A percentile compares a stretch with the other conserved stretches of the same genome.
Conservation (phyloP, 2,113 vertebrate species). For the Rattus norvegicus region DNA sequence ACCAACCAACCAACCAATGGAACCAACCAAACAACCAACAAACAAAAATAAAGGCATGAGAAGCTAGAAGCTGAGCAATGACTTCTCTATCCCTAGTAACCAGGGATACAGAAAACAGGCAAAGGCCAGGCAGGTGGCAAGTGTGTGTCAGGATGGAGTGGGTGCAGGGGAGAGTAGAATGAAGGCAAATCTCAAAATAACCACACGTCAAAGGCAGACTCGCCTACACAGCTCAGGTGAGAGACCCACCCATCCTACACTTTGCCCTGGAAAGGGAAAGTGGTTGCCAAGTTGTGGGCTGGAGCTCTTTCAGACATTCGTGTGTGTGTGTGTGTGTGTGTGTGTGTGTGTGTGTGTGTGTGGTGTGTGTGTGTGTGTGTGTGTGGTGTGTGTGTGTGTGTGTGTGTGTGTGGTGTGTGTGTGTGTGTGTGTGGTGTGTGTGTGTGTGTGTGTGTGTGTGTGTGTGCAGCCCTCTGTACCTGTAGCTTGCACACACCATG, state of each 20-base stretch:
- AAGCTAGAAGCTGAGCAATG: not conserved
- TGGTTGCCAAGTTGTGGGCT: not conserved
- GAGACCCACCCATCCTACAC: fast-evolving
- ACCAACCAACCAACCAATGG: not conserved
- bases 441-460: not conserved
- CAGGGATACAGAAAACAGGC: not conserved
- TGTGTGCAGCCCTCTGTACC: not conserved
- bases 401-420: no score
- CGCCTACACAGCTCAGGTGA: not conserved
- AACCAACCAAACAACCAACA: not conserved
- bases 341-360: not conserved
- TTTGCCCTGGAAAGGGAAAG: not conserved
- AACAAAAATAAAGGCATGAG: not conserved
- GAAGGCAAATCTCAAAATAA: not conserved
- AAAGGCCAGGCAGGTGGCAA: not conserved
- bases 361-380: no score
- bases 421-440: no score
- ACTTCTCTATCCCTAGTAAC: not conserved
- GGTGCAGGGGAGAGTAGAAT: not conserved
- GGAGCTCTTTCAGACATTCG: not conserved
- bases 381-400: no score
- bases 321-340: not conserved
- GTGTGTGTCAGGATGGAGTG: no score
- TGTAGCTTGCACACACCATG: not conserved
- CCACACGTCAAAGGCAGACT: not conserved